Evolutionary conservation across 1,140 invertebrate species (phyloP).

Genomic region (Achroia grisella): DNA sequence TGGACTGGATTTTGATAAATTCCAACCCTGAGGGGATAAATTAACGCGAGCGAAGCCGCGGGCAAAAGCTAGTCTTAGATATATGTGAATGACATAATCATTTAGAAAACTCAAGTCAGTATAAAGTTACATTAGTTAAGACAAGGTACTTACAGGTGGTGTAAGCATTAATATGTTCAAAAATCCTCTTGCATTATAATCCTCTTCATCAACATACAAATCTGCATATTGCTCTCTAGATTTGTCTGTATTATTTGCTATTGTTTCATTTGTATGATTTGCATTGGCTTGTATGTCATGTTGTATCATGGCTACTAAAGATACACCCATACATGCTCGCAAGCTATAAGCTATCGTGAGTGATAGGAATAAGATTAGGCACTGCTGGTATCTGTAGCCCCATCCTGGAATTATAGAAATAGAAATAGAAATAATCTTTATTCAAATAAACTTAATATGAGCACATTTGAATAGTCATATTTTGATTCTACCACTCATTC

Average conservation of each 20-base stretch:
- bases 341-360: slow-evolving; percentile 79
- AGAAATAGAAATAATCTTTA: neutral
- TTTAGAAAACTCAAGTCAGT: too few species aligned
- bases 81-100: too few species aligned
- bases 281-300: neutral
- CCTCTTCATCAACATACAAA: neutral
- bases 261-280: neutral
- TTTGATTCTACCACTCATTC: too few species aligned
- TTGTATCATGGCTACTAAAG: slow-evolving; percentile 81
- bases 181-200: slow-evolving; percentile 21
- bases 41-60: too few species aligned
- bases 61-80: too few species aligned
- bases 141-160: slow-evolving; percentile 38
- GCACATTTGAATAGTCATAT: too few species aligned
- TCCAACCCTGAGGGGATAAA: too few species aligned
- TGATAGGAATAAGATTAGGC: slow-evolving; percentile 77
- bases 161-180: slow-evolving; percentile 33
- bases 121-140: slow-evolving; percentile 4
- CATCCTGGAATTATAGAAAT: slow-evolving; percentile 29
- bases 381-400: slow-evolving; percentile 77
- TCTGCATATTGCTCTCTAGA: neutral
- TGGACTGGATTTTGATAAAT: too few species aligned
- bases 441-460: too few species aligned
- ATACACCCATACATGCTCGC: slow-evolving; percentile 80
- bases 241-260: neutral